Evolutionary conservation across 2,797 vertebrate species (phyloP).

Genomic region (Lagodon rhomboides): DNA sequence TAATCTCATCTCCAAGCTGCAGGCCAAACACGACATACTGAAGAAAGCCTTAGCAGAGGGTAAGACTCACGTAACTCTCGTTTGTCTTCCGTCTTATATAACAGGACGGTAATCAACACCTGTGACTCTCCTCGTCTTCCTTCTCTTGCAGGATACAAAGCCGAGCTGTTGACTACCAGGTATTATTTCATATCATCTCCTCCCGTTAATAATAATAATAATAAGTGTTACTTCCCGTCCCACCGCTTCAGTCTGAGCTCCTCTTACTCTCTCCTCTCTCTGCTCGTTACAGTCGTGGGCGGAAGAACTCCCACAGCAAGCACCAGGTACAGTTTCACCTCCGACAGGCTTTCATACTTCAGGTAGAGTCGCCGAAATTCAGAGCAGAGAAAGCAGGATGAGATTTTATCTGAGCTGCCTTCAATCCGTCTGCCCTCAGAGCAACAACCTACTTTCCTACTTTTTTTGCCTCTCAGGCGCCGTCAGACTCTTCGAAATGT

Average conservation of each 20-base stretch:
- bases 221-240: conserved; percentile 32
- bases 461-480: background rate
- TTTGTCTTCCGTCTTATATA: background rate
- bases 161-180: conserved; percentile 87
- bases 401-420: background rate
- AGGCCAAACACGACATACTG: conserved; percentile 92
- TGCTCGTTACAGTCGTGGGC: conserved; percentile 90
- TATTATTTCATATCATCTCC: conserved; percentile 47
- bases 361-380: background rate
- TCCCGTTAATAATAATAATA: conserved; percentile 37
- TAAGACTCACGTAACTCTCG: conserved; percentile 58
- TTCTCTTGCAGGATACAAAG: conserved; percentile 79
- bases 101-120: background rate
- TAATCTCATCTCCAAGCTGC: conserved; percentile 92
- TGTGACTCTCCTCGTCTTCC: background rate
- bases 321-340: conserved; percentile 90
- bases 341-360: background rate
- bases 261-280: conserved; percentile 30
- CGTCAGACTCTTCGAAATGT: background rate
- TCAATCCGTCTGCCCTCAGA: background rate
- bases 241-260: conserved; percentile 24
- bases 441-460: background rate
- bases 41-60: conserved; percentile 92
- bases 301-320: conserved; percentile 97
- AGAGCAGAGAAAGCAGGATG: background rate